These are phyloP conservation scores for Antedon mediterranea DNA, from an alignment of 53 echinoderm and acorn worm genomes.

Conservation along the genomic window DNA sequence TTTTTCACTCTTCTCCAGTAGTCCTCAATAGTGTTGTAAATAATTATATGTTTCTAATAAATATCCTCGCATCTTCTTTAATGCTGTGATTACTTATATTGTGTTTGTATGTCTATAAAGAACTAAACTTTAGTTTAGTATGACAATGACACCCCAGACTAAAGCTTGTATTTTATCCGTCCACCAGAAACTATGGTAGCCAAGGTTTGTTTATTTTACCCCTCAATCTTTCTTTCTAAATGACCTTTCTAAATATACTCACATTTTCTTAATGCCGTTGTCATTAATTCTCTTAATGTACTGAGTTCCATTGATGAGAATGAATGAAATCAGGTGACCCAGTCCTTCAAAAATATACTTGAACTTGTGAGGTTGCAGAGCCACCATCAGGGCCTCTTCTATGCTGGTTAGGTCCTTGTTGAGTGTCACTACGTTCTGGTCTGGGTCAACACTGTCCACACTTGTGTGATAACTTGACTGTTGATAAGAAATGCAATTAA, in stretches of 20 bases:
- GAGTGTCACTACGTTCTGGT: conserved; percentile 72
- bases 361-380: conserved; percentile 90
- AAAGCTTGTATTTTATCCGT: too few relatives aligned
- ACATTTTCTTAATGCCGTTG: conserved; percentile 99
- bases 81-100: too few relatives aligned
- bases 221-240: too few relatives aligned
- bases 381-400: conserved; percentile 68
- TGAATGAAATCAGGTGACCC: conserved; percentile 83
- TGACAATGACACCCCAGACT: too few relatives aligned
- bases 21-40: too few relatives aligned
- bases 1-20: too few relatives aligned
- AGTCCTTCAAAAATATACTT: conserved; percentile 95
- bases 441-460: conserved; percentile 84
- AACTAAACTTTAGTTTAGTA: too few relatives aligned
- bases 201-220: too few relatives aligned
- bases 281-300: conserved; percentile 99
- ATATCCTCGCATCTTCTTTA: too few relatives aligned
- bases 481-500: background rate
- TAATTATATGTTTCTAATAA: too few relatives aligned
- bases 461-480: conserved; percentile 81
- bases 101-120: too few relatives aligned
- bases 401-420: conserved; percentile 82
- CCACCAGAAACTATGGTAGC: too few relatives aligned
- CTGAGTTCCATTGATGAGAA: conserved; percentile 94
- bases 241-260: conserved; percentile 13